Evolutionary conservation across 2,113 vertebrate genomes (phyloP), one percentile per base, ranked within the genome.

Genomic region (Pristiophorus japonicus): DNA sequence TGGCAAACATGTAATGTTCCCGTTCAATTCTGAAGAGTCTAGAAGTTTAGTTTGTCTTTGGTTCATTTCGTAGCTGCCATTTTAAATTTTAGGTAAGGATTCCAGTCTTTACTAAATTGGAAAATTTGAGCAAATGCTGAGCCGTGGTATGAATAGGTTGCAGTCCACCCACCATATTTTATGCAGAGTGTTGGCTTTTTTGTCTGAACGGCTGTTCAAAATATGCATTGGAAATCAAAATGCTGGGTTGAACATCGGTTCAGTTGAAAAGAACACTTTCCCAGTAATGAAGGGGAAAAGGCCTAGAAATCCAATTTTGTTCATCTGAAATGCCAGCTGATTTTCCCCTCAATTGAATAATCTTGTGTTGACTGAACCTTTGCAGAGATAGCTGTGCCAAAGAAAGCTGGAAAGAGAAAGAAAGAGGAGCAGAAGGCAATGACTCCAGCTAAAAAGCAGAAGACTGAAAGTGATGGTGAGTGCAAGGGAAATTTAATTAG

Each of bases 371-470:
- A 30, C 14, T 70, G 27, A 27, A 47, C 27, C 70, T 94, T 95
- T 95, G 59, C 20, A 93, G 38, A 38, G 10, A 62, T 81, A 97
- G 97, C 96, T 34, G n/a, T 96, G 34, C 96, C 97, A 10, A 96
- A 95, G 14, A 97, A 97, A 27, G 96, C 97, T 65, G 96, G n/a
- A 2, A 98, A 98, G 95, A 97, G 98, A 81, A 98, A 98, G 95
- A 95, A 95, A 97, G 97, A 97, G 0, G 16, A 59, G 30, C 97
- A 73, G 59, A 95, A 98, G 88, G 97, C 98, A n/a, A 97, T 97
- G 11, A 96, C 97, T 0, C 97, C 98, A 63, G 96, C 98, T 18
- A 98, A 98, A 91, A 98, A 98, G 81, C 96, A 97, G 38, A 98
- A 98, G 96, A 59, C 97, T 67, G 97, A 98, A 0, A 97, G 96